Evolutionary conservation across 2,888 invertebrate genomes (phyloP), one percentile per base, ranked within the genome.

Genomic region (Phengaris arion): DNA sequence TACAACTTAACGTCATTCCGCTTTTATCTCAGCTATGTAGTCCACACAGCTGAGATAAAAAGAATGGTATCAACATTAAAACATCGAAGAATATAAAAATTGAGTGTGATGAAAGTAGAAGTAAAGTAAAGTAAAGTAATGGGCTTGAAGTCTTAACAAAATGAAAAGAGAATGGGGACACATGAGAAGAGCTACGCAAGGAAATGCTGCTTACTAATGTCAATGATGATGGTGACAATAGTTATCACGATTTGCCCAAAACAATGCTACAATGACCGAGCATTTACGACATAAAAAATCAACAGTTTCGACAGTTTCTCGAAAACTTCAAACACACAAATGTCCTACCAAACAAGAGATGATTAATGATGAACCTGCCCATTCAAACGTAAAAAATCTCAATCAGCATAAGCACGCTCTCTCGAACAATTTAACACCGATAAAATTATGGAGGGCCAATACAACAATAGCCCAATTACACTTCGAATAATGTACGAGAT

Each of bases 391-490:
- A 85, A 87, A 87, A 84, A 85, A 85, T 81, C 79, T 79, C 83
- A 85, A 84, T 85, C 84, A 86, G 83, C 82, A 46, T n/a, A 46
- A 83, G 78, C 77, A 78, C 69, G 77, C 70, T 76, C 80, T 83
- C 80, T 81, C 81, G 78, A 78, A 82, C 82, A 84, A 85, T 85
- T 85, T 82, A 83, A 83, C 82, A 81, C 81, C 77, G 80, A 84
- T 85, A 84, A 87, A 84, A 82, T 83, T 79, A 86, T 82, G 84
- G 82, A 83, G 82, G 79, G 78, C 80, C 85, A 84, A 79, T 80
- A 80, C 80, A 89, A 92, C 92, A 92, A 92, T 91, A 87, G 86
- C 78, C 82, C 88, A 90, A 92, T 92, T 91, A 89, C 83, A 85
- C 80, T 83, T 82, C 83, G 83, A 84, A 79, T 84, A 68, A 68